Percentiles rank a stretch among this genome's conserved stretches.
Evolutionary conservation across 92 coral and sea anemone species (phyloP).

Genomic region (Muricea muricata): DNA sequence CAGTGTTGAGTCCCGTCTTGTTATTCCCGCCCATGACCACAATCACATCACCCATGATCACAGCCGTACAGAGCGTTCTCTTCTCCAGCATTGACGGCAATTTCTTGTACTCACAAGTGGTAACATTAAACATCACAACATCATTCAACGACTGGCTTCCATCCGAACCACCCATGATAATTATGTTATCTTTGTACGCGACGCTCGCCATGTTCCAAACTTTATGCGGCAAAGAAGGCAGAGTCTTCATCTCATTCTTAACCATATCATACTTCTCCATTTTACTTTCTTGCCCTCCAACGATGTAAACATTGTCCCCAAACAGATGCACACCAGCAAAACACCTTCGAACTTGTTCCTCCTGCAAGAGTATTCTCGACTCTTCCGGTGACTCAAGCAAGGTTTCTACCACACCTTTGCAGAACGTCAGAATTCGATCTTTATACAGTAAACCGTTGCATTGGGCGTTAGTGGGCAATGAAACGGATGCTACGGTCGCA

Average conservation of each 20-base stretch:
- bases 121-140: conserved; percentile 55
- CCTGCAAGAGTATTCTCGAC: not conserved
- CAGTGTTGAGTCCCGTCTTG: conserved; percentile 52
- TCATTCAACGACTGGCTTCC: not conserved
- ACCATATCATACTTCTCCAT: too few species aligned
- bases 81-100: conserved; percentile 80
- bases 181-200: conserved; percentile 21
- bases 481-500: not conserved
- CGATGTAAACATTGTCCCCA: too few species aligned
- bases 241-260: not conserved
- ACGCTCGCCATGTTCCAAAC: conserved; percentile 17
- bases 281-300: too few species aligned
- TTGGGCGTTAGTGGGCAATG: not conserved
- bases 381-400: too few species aligned
- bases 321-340: too few species aligned
- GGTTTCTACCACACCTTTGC: not conserved
- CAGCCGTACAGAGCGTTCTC: conserved; percentile 86
- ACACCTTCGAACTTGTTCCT: not conserved
- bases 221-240: not conserved
- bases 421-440: not conserved
- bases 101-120: conserved; percentile 70
- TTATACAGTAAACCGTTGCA: not conserved
- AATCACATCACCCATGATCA: conserved; percentile 66
- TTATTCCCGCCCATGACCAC: conserved; percentile 86
- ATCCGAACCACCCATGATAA: conserved; percentile 6